phyloP scores from a whole-genome alignment of 2,113 vertebrate species.

The Mormyrus iriodes region DNA sequence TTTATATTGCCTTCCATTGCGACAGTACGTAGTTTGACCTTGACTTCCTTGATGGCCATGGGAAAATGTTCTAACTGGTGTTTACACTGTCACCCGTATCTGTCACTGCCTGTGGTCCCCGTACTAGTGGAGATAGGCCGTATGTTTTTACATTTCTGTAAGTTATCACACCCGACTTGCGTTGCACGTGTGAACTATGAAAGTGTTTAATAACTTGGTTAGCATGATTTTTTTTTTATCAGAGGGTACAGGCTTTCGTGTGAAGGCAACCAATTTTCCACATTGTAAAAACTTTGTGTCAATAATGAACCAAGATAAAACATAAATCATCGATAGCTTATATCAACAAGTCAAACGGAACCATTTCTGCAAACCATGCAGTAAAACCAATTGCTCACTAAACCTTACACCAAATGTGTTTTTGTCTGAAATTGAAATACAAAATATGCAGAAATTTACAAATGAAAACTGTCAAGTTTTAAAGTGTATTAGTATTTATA shows the following conservation, averaged over 20 bases:
- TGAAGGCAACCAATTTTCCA: not conserved
- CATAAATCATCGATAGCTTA: not conserved
- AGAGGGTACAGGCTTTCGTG: not conserved
- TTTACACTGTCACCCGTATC: not conserved
- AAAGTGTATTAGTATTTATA: conserved; percentile 12
- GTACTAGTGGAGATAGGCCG: not conserved
- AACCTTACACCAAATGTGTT: not conserved
- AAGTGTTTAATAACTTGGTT: not conserved
- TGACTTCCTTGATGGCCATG: not conserved
- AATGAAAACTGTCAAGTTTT: not conserved
- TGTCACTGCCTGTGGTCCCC: not conserved
- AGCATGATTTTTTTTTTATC: not conserved
- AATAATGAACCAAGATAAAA: not conserved
- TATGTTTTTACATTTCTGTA: not conserved
- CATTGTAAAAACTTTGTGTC: not conserved
- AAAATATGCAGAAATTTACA: not conserved
- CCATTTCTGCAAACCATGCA: not conserved
- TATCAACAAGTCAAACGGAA: not conserved
- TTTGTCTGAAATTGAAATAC: not conserved
- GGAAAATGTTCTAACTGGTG: not conserved
- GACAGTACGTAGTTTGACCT: not conserved
- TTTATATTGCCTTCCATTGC: not conserved
- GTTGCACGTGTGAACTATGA: not conserved
- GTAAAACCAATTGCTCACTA: not conserved
- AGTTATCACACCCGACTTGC: not conserved